Evolutionary conservation across 1,140 invertebrate species (phyloP), one percentile per base, ranked within the genome.

Genomic region (Adelges cooleyi): DNA sequence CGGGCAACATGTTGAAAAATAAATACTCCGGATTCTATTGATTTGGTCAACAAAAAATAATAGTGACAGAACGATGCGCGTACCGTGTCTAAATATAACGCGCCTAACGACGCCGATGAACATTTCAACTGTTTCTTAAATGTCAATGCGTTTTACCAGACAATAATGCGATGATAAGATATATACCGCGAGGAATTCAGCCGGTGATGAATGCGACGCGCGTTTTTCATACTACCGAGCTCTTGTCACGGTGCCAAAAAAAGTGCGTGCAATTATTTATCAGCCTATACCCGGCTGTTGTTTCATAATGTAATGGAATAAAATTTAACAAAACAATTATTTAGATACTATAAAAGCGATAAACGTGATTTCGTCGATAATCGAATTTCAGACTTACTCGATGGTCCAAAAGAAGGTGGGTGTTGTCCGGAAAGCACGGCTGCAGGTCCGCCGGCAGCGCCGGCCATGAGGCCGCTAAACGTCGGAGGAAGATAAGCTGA

Each of bases 401-500:
- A 40, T 17, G 22, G 65, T 33, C 65, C 49, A 25, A 51, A 51
- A 17, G 51, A 66, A 2, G 65, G 25, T 18, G 49, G 46, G 48
- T 52, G 49, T 13, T 33, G 9, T 2, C 13, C 8, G 17, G 17
- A 22, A 18, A 33, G 29, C 11, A 44, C 22, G 0, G 23, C 3
- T 4, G 23, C 25, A 18, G 36, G 15, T 2, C 46, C 11, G 0
- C 38, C 25, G 10, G 50, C 52, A 5, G 25, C 48, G 20, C 48
- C 11, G 29, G 29, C 38, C 65, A 66, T 42, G 17, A 51, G 69
- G 2, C 71, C 67, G 17, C 13, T 54, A 44, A 49, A 67, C 52
- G 18, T 38, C 29, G 29, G 68, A 5, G 20, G 52, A 10, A 50
- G 42, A 8, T 72, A 70, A 2, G 74, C 48, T n/a, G 46, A 29